These are phyloP conservation scores for Lamprologus tigripictilis DNA, from an alignment of 2,113 vertebrate genomes.

Conservation along the genomic window DNA sequence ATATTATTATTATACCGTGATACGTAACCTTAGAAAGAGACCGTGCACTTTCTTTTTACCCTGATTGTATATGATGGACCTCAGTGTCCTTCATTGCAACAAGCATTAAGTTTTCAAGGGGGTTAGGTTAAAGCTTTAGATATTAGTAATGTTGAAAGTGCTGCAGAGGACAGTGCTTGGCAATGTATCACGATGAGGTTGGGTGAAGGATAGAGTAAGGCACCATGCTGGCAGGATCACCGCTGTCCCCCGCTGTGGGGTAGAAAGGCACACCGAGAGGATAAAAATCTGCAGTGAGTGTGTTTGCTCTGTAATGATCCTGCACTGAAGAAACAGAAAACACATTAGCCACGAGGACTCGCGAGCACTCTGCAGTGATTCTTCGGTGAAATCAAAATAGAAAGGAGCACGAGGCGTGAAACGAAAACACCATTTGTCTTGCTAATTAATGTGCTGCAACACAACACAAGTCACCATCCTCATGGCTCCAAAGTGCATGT, in stretches of 20 bases:
- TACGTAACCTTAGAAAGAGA: not conserved
- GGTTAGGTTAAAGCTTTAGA: not conserved
- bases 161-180: conserved; percentile 12
- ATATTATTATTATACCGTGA: not conserved
- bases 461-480: not conserved
- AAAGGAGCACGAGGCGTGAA: not conserved
- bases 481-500: not conserved
- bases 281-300: conserved; percentile 20
- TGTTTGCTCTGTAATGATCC: conserved; percentile 13
- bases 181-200: not conserved
- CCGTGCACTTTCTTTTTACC: not conserved
- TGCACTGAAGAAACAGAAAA: conserved; percentile 4
- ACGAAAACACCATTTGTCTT: not conserved
- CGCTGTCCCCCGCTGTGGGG: conserved; percentile 13
- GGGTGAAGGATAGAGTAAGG: conserved; percentile 5
- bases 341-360: not conserved
- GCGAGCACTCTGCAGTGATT: not conserved
- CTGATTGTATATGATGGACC: not conserved
- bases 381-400: not conserved
- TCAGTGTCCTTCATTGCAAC: not conserved
- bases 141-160: not conserved
- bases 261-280: conserved; percentile 3
- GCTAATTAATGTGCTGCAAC: not conserved
- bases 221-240: conserved; percentile 11
- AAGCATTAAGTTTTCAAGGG: not conserved